Conservation (phyloP, 1,140 invertebrate genomes). For the Orchesella cincta region DNA sequence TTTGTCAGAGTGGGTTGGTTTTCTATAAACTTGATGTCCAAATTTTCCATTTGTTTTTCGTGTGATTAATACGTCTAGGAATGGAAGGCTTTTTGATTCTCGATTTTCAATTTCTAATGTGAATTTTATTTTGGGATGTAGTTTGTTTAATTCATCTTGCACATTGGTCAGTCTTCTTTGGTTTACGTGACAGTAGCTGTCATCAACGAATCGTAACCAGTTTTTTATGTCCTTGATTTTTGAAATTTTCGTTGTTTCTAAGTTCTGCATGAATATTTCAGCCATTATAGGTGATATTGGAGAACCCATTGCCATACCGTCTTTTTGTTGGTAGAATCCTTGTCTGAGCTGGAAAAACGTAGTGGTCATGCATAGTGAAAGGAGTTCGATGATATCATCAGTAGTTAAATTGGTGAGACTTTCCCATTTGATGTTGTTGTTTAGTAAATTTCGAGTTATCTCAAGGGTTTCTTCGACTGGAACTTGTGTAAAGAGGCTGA, state of each 20-base stretch:
- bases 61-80: conserved; percentile 42
- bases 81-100: conserved; percentile 36
- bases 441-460: neutral
- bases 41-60: conserved; percentile 16
- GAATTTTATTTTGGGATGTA: conserved; percentile 32
- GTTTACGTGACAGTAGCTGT: too few relatives aligned
- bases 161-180: too few relatives aligned
- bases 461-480: too few relatives aligned
- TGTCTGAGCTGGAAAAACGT: conserved; percentile 38
- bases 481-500: too few relatives aligned
- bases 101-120: conserved; percentile 15
- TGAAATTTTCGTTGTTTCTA: conserved; percentile 33
- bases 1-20: conserved; percentile 22
- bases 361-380: conserved; percentile 31
- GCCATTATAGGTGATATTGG: conserved; percentile 32
- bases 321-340: conserved; percentile 39
- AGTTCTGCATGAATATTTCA: conserved; percentile 34
- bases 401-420: neutral
- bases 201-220: too few relatives aligned
- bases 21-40: conserved; percentile 33
- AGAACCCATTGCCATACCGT: conserved; percentile 46
- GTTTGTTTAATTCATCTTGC: neutral
- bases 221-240: neutral
- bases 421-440: neutral
- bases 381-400: conserved; percentile 37